phyloP scores from a whole-genome alignment of 2,797 vertebrate genomes.

The Crenichthys baileyi region DNA sequence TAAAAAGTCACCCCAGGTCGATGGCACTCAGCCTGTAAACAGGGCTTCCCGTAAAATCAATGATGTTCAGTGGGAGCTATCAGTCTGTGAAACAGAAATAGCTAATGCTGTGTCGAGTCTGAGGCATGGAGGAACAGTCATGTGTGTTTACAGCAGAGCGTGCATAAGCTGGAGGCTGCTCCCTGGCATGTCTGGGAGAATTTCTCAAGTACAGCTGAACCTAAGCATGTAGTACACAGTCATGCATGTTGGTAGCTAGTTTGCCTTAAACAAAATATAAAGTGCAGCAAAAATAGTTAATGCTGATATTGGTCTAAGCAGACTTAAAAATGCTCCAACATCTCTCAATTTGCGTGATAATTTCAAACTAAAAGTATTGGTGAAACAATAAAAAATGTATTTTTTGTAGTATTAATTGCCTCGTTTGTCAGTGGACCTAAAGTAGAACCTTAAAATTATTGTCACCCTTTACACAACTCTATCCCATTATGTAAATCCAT shows the following conservation, averaged over 20 bases:
- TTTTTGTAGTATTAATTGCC: slow-evolving; percentile 74
- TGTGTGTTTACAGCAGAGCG: slow-evolving; percentile 70
- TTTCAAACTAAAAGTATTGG: slow-evolving; percentile 55
- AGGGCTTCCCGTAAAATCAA: slow-evolving; percentile 99
- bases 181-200: slow-evolving; percentile 65
- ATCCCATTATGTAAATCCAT: slow-evolving; percentile 65
- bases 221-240: slow-evolving; percentile 49
- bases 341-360: slow-evolving; percentile 55
- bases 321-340: slow-evolving; percentile 52
- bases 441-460: slow-evolving; percentile 73
- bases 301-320: slow-evolving; percentile 43
- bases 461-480: slow-evolving; percentile 70
- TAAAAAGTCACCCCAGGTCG: slow-evolving; percentile 99
- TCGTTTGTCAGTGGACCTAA: slow-evolving; percentile 75
- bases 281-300: slow-evolving; percentile 43
- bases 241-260: slow-evolving; percentile 31
- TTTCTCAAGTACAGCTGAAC: slow-evolving; percentile 69
- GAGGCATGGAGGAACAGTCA: slow-evolving; percentile 61
- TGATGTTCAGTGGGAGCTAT: slow-evolving; percentile 96
- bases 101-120: slow-evolving; percentile 82
- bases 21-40: slow-evolving; percentile 99
- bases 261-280: slow-evolving; percentile 23
- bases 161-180: slow-evolving; percentile 43
- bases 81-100: slow-evolving; percentile 89
- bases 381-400: slow-evolving; percentile 69